These are phyloP conservation scores for Cordilura impudica DNA, from an alignment of 2,888 invertebrate genomes.

Conservation along the genomic window DNA sequence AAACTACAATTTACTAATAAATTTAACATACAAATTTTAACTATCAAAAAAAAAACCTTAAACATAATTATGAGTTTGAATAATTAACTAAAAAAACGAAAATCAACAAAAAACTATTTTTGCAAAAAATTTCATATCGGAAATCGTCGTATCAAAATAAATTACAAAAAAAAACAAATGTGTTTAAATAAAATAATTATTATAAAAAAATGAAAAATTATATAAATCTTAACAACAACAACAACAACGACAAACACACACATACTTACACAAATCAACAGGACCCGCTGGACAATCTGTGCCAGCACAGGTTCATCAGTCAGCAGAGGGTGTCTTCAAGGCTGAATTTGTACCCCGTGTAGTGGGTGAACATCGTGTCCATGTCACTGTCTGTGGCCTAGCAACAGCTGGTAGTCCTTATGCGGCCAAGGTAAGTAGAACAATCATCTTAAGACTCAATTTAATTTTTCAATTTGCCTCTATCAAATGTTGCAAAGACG, in stretches of 20 bases:
- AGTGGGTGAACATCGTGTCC: constrained; percentile 94
- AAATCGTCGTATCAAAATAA: neutral
- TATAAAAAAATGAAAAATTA: constrained; percentile 45
- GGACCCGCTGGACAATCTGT: constrained; percentile 95
- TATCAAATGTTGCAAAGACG: too few species aligned
- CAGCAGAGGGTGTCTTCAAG: constrained; percentile 88
- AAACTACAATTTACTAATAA: constrained; percentile 37
- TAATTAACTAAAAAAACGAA: too few species aligned
- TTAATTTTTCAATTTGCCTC: too few species aligned
- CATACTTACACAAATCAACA: constrained; percentile 72
- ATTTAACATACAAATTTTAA: constrained; percentile 48
- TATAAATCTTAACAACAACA: constrained; percentile 39
- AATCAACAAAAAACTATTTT: constrained; percentile 34
- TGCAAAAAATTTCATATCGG: constrained; percentile 9
- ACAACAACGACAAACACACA: constrained; percentile 31
- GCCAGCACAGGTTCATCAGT: constrained; percentile 91
- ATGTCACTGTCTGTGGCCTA: constrained; percentile 88
- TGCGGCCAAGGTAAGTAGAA: constrained; percentile 85
- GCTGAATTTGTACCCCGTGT: constrained; percentile 95
- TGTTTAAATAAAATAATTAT: constrained; percentile 54
- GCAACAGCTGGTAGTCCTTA: constrained; percentile 96
- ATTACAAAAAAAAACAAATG: constrained; percentile 55
- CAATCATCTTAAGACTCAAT: neutral
- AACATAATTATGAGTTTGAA: too few species aligned
- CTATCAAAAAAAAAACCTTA: too few species aligned